phyloP scores from a whole-genome alignment of 2,113 vertebrate species.

The Burhinus bistriatus region DNA sequence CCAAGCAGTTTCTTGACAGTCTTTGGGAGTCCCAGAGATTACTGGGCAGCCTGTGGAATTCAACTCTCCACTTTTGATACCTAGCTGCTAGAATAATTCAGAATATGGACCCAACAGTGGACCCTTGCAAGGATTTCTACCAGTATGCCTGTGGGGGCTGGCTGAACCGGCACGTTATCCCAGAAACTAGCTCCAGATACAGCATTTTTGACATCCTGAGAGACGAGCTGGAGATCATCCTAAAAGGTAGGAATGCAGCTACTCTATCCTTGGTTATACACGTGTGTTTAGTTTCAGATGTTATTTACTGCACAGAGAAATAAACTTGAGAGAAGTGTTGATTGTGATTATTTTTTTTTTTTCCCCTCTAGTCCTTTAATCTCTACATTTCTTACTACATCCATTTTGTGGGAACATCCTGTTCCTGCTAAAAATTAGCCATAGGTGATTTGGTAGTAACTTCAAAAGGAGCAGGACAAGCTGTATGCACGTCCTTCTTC shows the following conservation, averaged over 20 bases:
- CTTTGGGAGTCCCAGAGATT: not conserved
- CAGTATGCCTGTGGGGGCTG: slow-evolving; percentile 94
- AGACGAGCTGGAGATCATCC: slow-evolving; percentile 91
- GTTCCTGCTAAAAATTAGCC: not conserved
- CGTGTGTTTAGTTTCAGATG: not conserved
- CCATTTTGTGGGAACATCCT: not conserved
- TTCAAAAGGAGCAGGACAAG: slow-evolving; percentile 21
- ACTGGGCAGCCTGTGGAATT: not conserved
- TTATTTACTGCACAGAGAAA: not conserved
- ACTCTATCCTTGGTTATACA: not conserved
- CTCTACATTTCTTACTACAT: not conserved
- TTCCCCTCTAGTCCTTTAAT: not conserved
- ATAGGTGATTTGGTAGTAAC: not conserved
- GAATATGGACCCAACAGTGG: slow-evolving; percentile 86
- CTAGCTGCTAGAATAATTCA: slow-evolving; percentile 90
- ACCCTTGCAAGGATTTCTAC: slow-evolving; percentile 94
- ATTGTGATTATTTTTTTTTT: not conserved
- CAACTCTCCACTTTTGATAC: not conserved
- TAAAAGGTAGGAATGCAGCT: slow-evolving; percentile 82
- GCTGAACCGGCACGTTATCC: slow-evolving; percentile 89
- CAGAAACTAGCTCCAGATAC: slow-evolving; percentile 91
- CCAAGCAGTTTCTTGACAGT: not conserved
- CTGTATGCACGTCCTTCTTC: not conserved
- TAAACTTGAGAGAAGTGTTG: not conserved
- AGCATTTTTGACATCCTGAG: slow-evolving; percentile 93